Base-by-base conservation (phyloP, 2,888 invertebrate species). In the Mesodorylaimus sp. region DNA sequence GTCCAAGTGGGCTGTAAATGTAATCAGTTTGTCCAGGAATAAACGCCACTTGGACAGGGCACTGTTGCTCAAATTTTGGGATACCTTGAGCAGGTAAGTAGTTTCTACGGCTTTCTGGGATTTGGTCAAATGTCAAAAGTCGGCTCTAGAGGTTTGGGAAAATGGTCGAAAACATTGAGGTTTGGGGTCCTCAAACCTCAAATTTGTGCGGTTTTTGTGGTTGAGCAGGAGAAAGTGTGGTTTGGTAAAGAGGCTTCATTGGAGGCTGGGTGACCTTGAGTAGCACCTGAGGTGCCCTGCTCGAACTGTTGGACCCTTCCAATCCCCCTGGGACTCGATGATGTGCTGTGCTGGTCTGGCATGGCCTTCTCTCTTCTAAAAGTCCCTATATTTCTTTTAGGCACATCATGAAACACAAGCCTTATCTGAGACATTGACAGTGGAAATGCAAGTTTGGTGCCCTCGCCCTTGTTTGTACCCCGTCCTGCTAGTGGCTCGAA, bases 41-140 rank as follows among this genome's bases (percentile, higher is more conserved):
- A 89, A 89, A 70, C 76, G 97, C 48, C 95, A 99, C 77, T 78
- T 97, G 62, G 97, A 97, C 73, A 76, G 91, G 62, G 95, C 97
- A 43, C 82, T 83, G 28, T 74, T 97, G 48, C 84, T 91, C 76
- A 79, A 81, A 58, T 91, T 97, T 72, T 97, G 97, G 97, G 93
- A 93, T 69, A 81, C 81, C 56, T 74, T 97, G 39, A 95, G 95
- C 72, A 85, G 81, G 84, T 89, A 73, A 36, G 36, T 13, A 13
- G 36, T n/a, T 13, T 13, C 36, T 36, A 36, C n/a, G n/a, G 10
- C 36, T 36, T 36, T 36, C 36, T 16, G 19, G 36, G 16, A 36
- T 16, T 16, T 19, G 19, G 19, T 16, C 36, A 68, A 77, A 73
- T 55, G 25, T 43, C 21, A 47, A 48, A 26, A 26, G 23, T 28